Conservation (phyloP, 2,797 vertebrate species). For the Enteromius thamalakanensis region DNA sequence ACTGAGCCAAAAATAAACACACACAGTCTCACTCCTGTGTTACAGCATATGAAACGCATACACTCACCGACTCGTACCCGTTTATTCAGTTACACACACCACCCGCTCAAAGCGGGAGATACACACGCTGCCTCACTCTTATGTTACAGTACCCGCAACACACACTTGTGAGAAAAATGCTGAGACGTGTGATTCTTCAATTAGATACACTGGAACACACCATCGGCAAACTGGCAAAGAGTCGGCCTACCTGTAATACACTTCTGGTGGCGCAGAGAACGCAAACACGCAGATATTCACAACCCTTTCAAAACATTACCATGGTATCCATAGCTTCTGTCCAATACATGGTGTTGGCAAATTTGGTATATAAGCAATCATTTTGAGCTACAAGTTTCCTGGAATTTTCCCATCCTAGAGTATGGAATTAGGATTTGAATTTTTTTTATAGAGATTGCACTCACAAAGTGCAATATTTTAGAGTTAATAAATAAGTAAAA, state of each 20-base stretch:
- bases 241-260: constrained; percentile 37
- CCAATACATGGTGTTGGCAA: background rate
- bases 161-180: constrained; percentile 54
- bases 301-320: background rate
- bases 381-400: background rate
- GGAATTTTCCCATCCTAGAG: background rate
- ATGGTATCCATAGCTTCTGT: background rate
- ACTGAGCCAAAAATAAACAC: constrained; percentile 82
- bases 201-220: constrained; percentile 48
- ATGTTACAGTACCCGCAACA: constrained; percentile 54
- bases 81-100: constrained; percentile 43
- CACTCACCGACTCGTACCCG: constrained; percentile 43
- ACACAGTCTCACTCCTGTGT: constrained; percentile 82
- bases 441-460: background rate
- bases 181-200: constrained; percentile 41
- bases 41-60: constrained; percentile 57
- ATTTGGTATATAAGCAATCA: background rate
- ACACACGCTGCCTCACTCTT: constrained; percentile 33
- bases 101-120: constrained; percentile 54
- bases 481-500: background rate
- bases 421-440: no score
- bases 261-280: background rate
- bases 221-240: constrained; percentile 16
- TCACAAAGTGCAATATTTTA: background rate
- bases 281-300: background rate